These are phyloP conservation scores for Micropoecilia bifurca DNA, from an alignment of 2,797 vertebrate species.

Conservation along the genomic window DNA sequence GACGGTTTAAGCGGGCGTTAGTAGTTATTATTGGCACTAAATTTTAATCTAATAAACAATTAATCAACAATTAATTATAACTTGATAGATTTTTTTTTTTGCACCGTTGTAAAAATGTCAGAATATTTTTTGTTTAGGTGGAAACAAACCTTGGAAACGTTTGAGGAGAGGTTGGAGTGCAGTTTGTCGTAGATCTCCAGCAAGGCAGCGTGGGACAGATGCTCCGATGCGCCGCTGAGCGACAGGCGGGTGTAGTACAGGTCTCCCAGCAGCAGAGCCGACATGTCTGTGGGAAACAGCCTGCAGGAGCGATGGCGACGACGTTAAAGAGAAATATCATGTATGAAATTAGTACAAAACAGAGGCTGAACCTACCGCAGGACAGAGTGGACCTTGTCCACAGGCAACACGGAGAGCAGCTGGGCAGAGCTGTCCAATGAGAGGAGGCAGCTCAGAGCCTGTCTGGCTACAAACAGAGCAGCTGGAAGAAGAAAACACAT, in stretches of 20 bases:
- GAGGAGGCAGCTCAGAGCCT: conserved; percentile 92
- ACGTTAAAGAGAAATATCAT: not conserved
- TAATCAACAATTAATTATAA: no score
- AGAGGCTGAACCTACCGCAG: conserved; percentile 15
- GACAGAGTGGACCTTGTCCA: conserved; percentile 85
- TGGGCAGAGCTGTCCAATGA: conserved; percentile 88
- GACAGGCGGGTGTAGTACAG: conserved; percentile 92
- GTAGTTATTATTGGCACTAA: no score
- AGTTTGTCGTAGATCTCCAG: conserved; percentile 87
- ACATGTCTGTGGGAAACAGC: conserved; percentile 86
- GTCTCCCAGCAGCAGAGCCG: conserved; percentile 89
- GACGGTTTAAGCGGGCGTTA: no score
- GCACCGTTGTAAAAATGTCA: no score
- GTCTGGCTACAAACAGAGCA: conserved; percentile 89
- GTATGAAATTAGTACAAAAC: not conserved
- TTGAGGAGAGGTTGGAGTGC: conserved; percentile 89
- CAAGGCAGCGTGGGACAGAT: conserved; percentile 85
- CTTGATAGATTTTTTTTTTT: not conserved
- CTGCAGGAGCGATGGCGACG: conserved; percentile 62
- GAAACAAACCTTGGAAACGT: conserved; percentile 86
- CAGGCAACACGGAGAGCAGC: conserved; percentile 84
- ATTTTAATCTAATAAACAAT: no score
- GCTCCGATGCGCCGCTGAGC: conserved; percentile 85
- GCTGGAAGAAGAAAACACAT: conserved; percentile 71
- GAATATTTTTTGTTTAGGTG: not conserved